Base-by-base conservation (phyloP, 1,140 invertebrate species). In the Diachasma alloeum region DNA sequence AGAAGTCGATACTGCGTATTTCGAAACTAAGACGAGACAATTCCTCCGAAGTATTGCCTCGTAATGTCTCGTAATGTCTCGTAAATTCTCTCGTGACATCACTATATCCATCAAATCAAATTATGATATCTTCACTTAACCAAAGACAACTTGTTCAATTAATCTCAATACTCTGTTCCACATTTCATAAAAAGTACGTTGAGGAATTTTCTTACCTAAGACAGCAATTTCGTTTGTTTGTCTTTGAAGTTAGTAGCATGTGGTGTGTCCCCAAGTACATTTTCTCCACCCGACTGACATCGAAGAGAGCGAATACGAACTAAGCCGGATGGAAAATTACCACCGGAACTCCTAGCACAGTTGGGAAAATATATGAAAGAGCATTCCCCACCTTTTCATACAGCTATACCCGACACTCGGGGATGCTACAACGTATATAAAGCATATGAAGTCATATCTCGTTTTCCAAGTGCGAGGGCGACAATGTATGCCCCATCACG, bases 241-340 rank as follows among this genome's bases (percentile, higher is more conserved):
- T 17, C 6, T 53, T 75, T 53, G 11, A 67, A 46, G 11, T 75
- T 69, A 53, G n/a, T 4, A 42, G 15, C 67, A 42, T 42, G 42
- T 39, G 15, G 48, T 59, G 72, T 42, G 13, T 15, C 53, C 24
- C 26, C 24, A 59, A 59, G 24, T 26, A 31, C 72, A 53, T 72
- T 22, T 42, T 72, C 39, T 22, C 44, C 42, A 72, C 42, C 37
- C 42, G 44, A 48, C 70, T 37, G 17, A 15, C 48, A 46, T 67
- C 44, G 37, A 68, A 74, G 73, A 68, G 37, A 22, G 11, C 39
- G 26, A 37, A 46, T n/a, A 37, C 17, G 53, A 76, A 72, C 36
- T 72, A 81, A 83, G 81, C 85, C 82, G 76, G 78, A 81, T 69
- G 81, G 83, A 85, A 86, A 86, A 86, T 85, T 83, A 80, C 82